Evolutionary conservation across 2,113 vertebrate species (phyloP).

Genomic region (Otis tarda): DNA sequence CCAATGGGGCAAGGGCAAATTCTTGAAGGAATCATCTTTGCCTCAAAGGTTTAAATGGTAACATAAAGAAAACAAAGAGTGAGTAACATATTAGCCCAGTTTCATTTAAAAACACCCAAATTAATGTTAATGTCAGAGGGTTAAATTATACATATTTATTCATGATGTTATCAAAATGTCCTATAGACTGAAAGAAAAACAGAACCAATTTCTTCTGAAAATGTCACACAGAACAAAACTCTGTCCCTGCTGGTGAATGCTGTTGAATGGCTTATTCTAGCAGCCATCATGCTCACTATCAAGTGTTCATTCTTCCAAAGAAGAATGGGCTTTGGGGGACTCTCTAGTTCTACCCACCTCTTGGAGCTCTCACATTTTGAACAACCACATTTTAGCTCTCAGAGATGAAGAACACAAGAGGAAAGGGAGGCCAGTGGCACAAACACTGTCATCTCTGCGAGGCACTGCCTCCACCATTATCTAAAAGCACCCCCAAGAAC

Average conservation of each 20-base stretch:
- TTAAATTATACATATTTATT: not conserved
- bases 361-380: not conserved
- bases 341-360: not conserved
- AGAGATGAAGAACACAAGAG: not conserved
- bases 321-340: fast-evolving
- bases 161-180: not conserved
- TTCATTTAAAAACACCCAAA: not conserved
- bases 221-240: not conserved
- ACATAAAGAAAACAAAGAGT: not conserved
- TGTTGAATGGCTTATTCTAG: not conserved
- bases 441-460: not conserved
- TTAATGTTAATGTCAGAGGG: not conserved
- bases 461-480: not conserved
- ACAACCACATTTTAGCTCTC: not conserved
- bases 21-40: slow-evolving; percentile 3
- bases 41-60: not conserved
- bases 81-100: not conserved
- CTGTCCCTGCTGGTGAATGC: not conserved
- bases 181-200: not conserved
- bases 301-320: not conserved
- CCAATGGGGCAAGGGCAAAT: not conserved
- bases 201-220: not conserved
- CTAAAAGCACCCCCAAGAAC: not conserved
- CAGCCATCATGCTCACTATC: not conserved
- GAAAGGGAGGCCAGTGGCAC: not conserved